These are phyloP conservation scores for Tyto alba DNA, from an alignment of 2,113 vertebrate genomes.

Conservation along the genomic window DNA sequence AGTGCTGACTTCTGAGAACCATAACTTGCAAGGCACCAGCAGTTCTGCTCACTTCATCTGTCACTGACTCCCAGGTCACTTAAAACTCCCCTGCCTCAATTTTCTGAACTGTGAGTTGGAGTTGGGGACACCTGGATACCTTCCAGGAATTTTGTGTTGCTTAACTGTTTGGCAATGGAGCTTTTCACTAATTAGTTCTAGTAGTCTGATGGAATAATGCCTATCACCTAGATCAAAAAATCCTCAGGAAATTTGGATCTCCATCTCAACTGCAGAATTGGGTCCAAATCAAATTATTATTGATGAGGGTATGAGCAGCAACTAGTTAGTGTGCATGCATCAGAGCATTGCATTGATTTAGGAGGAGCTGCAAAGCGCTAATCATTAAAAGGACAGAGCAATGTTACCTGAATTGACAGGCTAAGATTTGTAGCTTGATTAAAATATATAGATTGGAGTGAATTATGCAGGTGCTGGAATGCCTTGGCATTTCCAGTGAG, in stretches of 20 bases:
- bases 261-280: not conserved
- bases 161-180: not conserved
- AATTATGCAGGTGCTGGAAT: not conserved
- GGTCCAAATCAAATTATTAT: not conserved
- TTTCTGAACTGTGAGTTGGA: not conserved
- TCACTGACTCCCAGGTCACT: not conserved
- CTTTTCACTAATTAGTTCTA: not conserved
- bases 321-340: too few species aligned
- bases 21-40: not conserved
- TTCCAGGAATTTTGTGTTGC: not conserved
- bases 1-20: not conserved
- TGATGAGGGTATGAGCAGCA: not conserved
- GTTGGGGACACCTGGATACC: not conserved
- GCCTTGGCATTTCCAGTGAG: not conserved
- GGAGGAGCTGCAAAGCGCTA: not conserved
- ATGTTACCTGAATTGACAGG: not conserved
- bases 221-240: not conserved
- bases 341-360: not conserved
- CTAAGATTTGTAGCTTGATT: not conserved
- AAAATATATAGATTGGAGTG: not conserved
- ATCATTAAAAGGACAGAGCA: not conserved
- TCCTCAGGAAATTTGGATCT: not conserved
- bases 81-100: not conserved
- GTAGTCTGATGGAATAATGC: not conserved
- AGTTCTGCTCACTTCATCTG: not conserved